Evolutionary conservation across 2,888 invertebrate genomes (phyloP), one percentile per base, ranked within the genome.

Genomic region (Tribolium freemani): DNA sequence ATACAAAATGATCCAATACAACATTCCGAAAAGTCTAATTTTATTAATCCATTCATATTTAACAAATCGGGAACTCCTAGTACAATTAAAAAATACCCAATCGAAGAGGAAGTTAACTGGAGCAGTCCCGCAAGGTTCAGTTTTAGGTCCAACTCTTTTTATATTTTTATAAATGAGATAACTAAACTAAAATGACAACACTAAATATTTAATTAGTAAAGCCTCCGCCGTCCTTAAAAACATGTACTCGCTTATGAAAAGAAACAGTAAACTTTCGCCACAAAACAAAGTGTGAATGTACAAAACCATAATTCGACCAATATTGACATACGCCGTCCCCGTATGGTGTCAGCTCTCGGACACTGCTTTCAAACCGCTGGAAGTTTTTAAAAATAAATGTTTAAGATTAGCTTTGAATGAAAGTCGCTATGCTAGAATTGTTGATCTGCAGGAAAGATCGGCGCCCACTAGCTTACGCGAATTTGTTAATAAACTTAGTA

Each of bases 111-210:
- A 73, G 58, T 46, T 60, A 16, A 76, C 82, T 44, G 57, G 20
- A 8, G 80, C 81, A 38, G 81, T 83, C 0, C 82, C 82, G 0
- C 78, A 81, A 75, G 78, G 77, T 16, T 45, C 53, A 38, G 58
- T 77, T 2, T 67, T 75, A 2, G 75, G 73, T 8, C 73, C 76
- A 3, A 63, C 21, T 13, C 56, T 75, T 1, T 77, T 76, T 44
- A 58, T 8, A n/a, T 70, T 5, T 75, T 56, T 31, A 60, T 60
- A n/a, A 68, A 75, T 6, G 76, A 76, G 44, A 66, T 9, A 21
- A 63, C 21, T n/a, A n/a, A n/a, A n/a, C n/a, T n/a, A 16, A 31
- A 13, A 61, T 77, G 3, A 45, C n/a, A 58, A 21, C 45, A 30
- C 6, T 53, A 0, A 53, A n/a, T n/a, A n/a, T n/a, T n/a, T n/a